A percentile compares a stretch with the other conserved stretches of the same genome.
Conservation (phyloP, 1,140 invertebrate genomes). For the Pseudobourletiella spinata region DNA sequence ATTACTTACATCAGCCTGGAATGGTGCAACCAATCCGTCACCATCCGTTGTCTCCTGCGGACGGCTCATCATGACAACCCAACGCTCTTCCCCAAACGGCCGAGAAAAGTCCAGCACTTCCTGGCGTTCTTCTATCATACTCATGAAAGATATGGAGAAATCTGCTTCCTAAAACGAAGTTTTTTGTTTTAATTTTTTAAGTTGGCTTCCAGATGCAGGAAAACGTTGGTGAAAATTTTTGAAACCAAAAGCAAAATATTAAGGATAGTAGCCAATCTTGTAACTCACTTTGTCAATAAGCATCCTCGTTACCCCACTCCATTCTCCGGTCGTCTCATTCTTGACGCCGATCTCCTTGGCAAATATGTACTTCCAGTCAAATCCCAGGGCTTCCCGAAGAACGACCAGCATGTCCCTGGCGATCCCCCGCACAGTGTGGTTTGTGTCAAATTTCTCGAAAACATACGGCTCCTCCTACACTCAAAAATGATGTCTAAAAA, state of each 20-base stretch:
- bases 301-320: conserved; percentile 24
- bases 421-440: conserved; percentile 20
- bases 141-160: conserved; percentile 64
- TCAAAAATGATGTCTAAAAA: background rate
- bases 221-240: no score
- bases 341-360: conserved; percentile 23
- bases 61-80: conserved; percentile 66
- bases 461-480: conserved; percentile 2
- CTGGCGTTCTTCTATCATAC: conserved; percentile 51
- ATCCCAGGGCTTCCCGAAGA: conserved; percentile 26
- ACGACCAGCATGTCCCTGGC: conserved; percentile 20
- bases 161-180: conserved; percentile 58
- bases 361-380: conserved; percentile 26
- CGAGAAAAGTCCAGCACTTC: conserved; percentile 53
- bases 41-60: conserved; percentile 70
- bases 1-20: conserved; percentile 50
- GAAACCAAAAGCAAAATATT: no score
- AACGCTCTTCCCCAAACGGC: conserved; percentile 59
- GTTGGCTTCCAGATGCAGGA: background rate
- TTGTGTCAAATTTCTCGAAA: background rate
- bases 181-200: background rate
- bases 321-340: background rate
- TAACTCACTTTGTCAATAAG: no score
- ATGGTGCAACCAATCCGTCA: conserved; percentile 69
- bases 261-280: no score